Conservation (phyloP, 92 coral and sea anemone genomes). For the Phymanthus crucifer region DNA sequence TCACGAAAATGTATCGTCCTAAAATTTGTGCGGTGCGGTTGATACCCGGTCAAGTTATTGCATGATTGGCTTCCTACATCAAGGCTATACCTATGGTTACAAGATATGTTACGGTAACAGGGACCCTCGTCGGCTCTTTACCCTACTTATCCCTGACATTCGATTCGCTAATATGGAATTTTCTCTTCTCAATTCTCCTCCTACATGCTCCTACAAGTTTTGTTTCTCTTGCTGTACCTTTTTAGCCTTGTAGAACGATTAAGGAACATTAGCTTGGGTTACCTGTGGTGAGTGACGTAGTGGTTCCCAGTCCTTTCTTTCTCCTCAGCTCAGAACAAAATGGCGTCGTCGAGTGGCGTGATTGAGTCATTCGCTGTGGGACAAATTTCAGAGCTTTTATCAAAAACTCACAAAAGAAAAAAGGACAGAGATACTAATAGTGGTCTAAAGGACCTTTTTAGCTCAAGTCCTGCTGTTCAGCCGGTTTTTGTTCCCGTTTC, state of each 20-base stretch:
- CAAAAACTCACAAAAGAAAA: constrained; percentile 29
- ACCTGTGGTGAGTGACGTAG: not conserved
- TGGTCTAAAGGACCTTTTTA: constrained; percentile 57
- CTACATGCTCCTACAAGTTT: too few relatives aligned
- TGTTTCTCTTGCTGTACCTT: too few relatives aligned
- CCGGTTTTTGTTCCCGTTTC: constrained; percentile 64
- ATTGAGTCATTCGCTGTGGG: constrained; percentile 77
- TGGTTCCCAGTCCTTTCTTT: not conserved
- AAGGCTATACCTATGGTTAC: too few relatives aligned
- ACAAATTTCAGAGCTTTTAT: constrained; percentile 72
- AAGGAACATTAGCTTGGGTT: not conserved
- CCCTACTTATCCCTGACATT: too few relatives aligned
- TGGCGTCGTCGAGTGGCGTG: constrained; percentile 65
- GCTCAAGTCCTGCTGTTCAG: constrained; percentile 33
- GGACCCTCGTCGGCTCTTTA: too few relatives aligned
- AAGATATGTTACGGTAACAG: too few relatives aligned
- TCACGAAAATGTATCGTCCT: too few relatives aligned
- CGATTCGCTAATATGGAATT: too few relatives aligned
- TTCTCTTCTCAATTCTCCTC: too few relatives aligned
- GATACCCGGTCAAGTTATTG: too few relatives aligned
- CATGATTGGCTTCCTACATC: too few relatives aligned
- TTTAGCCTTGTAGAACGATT: not conserved
- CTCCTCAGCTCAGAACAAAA: constrained; percentile 35
- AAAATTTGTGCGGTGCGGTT: too few relatives aligned
- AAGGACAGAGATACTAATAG: constrained; percentile 21